Evolutionary conservation across 2,113 vertebrate genomes (phyloP).

Genomic region (Corythaixoides concolor): DNA sequence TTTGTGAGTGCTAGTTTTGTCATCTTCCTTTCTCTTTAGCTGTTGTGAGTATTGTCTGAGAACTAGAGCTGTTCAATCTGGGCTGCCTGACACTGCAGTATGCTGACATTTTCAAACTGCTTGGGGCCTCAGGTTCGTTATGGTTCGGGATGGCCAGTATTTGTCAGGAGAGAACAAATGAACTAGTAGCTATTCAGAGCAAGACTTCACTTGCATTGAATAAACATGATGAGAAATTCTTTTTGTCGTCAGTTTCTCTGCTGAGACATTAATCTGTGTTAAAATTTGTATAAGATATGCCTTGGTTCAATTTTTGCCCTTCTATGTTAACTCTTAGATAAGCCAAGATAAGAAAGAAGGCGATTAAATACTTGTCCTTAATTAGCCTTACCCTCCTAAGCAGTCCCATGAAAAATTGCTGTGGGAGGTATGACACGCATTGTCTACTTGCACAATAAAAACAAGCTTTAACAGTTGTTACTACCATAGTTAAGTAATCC

Average conservation of each 20-base stretch:
- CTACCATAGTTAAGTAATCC: background rate
- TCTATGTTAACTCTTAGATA: background rate
- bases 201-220: background rate
- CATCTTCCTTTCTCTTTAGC: background rate
- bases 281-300: background rate
- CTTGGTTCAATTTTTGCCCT: background rate
- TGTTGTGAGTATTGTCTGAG: background rate
- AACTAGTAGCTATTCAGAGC: background rate
- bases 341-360: background rate
- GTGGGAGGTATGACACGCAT: background rate
- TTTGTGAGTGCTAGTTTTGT: background rate
- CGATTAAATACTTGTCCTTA: background rate
- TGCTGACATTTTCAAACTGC: background rate
- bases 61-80: background rate
- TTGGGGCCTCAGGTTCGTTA: background rate
- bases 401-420: background rate
- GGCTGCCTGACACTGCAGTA: background rate
- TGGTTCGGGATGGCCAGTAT: background rate
- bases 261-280: background rate
- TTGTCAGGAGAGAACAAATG: background rate
- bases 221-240: background rate
- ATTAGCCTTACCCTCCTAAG: background rate
- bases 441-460: conserved; percentile 9
- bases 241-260: background rate
- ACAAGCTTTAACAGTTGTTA: background rate